Evolutionary conservation across 37 sponge, comb jelly and placozoan species (phyloP), one percentile per base, ranked within the genome.

Genomic region (Oopsacas minuta): DNA sequence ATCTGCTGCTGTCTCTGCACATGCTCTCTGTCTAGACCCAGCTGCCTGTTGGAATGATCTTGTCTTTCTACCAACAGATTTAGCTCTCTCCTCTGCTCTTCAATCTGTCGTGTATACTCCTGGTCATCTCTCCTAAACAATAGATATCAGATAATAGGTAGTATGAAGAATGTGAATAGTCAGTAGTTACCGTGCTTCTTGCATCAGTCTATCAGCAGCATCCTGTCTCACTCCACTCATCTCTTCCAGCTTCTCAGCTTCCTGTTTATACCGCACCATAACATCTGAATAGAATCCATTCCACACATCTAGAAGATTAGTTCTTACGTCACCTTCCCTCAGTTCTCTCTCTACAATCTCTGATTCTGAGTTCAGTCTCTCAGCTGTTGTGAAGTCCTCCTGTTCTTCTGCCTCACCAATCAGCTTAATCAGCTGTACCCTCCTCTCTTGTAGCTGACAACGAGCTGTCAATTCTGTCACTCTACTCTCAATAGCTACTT

Each of bases 221-320:
- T 61, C 75, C 75, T 61, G 75, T 10, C 75, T 61, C 75, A 61
- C 75, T 10, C 75, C 75, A 12, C 75, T 61, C 75, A 61, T 61
- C 75, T 61, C 75, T 34, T 61, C 75, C 28, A 61, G 75, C 28
- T 12, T 61, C 5, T 61, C 75, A 5, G 30, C 75, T 3, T 61
- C 75, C 32, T 34, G 75, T n/a, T 34, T 61, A 34, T 61, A 61
- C 75, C 30, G 17, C 7, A 3, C 7, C 75, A 61, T 61, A 25
- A 61, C 20, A 34, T 61, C 28, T n/a, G 75, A 61, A 34, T 61
- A 61, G 75, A 61, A 61, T 3, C 75, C 75, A n/a, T n/a, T 61
- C 75, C 75, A 61, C 75, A 61, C 75, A 12, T 61, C 75, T 34
- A 61, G 75, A 34, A 61, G 75, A n/a, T 12, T n/a, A 3, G 3